These are phyloP conservation scores for Laspeyria flexula DNA, from an alignment of 2,888 invertebrate species.

Conservation along the genomic window DNA sequence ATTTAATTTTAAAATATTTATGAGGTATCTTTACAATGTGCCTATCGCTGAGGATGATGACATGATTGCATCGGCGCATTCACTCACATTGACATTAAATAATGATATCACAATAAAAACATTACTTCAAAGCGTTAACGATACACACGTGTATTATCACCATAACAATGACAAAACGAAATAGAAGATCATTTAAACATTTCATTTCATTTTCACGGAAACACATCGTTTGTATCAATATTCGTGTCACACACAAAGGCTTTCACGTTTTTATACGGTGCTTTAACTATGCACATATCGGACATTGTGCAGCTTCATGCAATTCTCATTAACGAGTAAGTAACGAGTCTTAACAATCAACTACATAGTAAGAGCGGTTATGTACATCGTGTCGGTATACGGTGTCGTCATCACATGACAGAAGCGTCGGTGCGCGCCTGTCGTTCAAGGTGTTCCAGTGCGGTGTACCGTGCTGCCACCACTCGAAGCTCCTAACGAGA, in stretches of 20 bases:
- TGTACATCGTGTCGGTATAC: slow-evolving; percentile 76
- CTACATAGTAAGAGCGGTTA: slow-evolving; percentile 73
- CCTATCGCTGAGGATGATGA: slow-evolving; percentile 40
- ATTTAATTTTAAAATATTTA: neutral
- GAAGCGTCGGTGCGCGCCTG: slow-evolving; percentile 81
- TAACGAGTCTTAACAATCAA: slow-evolving; percentile 70
- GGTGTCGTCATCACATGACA: slow-evolving; percentile 69
- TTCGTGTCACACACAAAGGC: slow-evolving; percentile 65
- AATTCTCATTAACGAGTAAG: slow-evolving; percentile 64
- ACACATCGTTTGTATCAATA: slow-evolving; percentile 41
- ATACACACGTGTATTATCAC: slow-evolving; percentile 57
- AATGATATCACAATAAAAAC: slow-evolving; percentile 45
- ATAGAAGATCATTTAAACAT: slow-evolving; percentile 40
- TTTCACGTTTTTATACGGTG: slow-evolving; percentile 66
- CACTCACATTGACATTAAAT: slow-evolving; percentile 54
- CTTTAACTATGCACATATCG: slow-evolving; percentile 73
- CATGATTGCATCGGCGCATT: slow-evolving; percentile 53
- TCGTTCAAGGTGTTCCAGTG: slow-evolving; percentile 80
- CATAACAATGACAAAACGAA: slow-evolving; percentile 51
- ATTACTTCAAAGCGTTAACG: slow-evolving; percentile 52
- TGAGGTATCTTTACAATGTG: slow-evolving; percentile 22
- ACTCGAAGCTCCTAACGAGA: slow-evolving; percentile 77
- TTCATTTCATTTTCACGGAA: slow-evolving; percentile 47
- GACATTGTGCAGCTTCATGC: slow-evolving; percentile 79
- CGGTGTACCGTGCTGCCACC: slow-evolving; percentile 75